phyloP scores from a whole-genome alignment of 23 tunicate genomes.

The Aplidium turbinatum region DNA sequence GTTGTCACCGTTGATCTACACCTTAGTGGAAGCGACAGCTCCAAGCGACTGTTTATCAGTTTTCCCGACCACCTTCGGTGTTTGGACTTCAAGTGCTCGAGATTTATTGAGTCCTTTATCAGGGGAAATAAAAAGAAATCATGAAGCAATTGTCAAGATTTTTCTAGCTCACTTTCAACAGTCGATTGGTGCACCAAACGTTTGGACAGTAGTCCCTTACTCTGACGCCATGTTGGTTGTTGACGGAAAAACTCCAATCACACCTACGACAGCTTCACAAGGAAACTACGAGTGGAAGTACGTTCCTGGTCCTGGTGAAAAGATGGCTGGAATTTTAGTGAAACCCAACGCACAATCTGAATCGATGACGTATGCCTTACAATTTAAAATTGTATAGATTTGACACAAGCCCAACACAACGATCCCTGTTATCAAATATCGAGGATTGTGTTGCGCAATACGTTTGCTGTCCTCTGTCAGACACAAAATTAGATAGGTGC shows the following conservation, averaged over 20 bases:
- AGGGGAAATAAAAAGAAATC: slow-evolving; percentile 21
- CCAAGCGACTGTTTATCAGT: slow-evolving; percentile 18
- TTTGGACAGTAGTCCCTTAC: slow-evolving; percentile 6
- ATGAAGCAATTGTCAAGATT: slow-evolving; percentile 16
- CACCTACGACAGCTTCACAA: neutral
- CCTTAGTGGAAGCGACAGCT: slow-evolving; percentile 21
- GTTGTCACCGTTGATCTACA: slow-evolving; percentile 32
- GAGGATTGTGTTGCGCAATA: too few species aligned
- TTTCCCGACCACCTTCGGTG: slow-evolving; percentile 6
- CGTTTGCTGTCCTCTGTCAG: too few species aligned
- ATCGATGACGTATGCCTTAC: slow-evolving; percentile 44
- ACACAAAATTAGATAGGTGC: too few species aligned
- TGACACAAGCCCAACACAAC: too few species aligned
- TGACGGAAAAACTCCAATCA: slow-evolving; percentile 28
- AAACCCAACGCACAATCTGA: slow-evolving; percentile 23
- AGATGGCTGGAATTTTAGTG: slow-evolving; percentile 37
- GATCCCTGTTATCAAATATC: too few species aligned
- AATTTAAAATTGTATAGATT: slow-evolving; percentile 34
- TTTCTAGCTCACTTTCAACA: slow-evolving; percentile 16
- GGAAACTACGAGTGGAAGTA: slow-evolving; percentile 59
- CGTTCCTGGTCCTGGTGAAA: slow-evolving; percentile 65
- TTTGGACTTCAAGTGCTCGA: slow-evolving; percentile 52
- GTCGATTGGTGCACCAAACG: neutral
- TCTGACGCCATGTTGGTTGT: slow-evolving; percentile 39
- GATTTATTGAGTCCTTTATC: slow-evolving; percentile 29